Evolutionary conservation across 2,888 invertebrate species (phyloP), one percentile per base, ranked within the genome.

Genomic region (Celastrina argiolus): DNA sequence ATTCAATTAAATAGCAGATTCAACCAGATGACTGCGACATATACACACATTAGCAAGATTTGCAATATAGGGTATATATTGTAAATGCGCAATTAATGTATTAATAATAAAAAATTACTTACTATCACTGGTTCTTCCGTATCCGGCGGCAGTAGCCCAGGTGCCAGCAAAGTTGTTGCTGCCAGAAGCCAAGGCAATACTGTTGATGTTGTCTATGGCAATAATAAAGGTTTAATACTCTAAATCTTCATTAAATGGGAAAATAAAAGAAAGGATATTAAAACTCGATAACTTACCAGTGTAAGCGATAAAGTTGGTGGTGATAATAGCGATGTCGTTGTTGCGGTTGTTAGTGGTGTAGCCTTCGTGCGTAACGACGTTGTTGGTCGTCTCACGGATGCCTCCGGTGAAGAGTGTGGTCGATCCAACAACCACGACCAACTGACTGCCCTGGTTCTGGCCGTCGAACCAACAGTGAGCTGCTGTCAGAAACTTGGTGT

Each of bases 301-400:
- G 42, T 42, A 42, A 4, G 16, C 16, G 56, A 78, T 70, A 66
- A 63, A 59, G 39, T 66, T 64, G 28, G 72, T 68, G 10, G 41
- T 69, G 63, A 76, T 73, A 4, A 81, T 66, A 34, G 80, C 80
- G 36, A 81, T 66, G 65, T 80, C 80, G 63, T 78, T 76, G 65
- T 71, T 67, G 2, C 76, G 65, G 64, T 65, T 75, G 68, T 36
- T 66, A 7, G 67, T 7, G 71, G 74, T 76, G 73, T 71, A 80
- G 70, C 41, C 69, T 63, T 67, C 69, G 71, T 80, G 78, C 70
- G 73, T 65, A 26, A 68, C 65, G 4, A 80, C 79, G 36, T 68
- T 67, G 68, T 3, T 73, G 68, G 75, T 74, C 68, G 61, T 65
- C 65, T 75, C 12, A 1, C 77, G 70, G 63, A 68, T 68, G 45